Conservation (phyloP, 2,113 vertebrate species). For the Ploceus nigricollis region DNA sequence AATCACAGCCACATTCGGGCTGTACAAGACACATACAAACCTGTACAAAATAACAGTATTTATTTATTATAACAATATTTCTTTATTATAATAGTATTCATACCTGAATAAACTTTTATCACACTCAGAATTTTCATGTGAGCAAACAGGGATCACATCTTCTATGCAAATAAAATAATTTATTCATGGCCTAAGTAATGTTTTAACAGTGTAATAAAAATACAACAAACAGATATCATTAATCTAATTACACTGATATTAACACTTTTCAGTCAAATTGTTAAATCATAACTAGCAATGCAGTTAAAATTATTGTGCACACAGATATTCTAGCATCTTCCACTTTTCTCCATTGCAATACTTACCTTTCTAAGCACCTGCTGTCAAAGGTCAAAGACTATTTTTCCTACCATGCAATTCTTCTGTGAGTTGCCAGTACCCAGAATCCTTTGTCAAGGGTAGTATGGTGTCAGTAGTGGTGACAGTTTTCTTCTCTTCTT, state of each 20-base stretch:
- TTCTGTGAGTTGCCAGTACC: not conserved
- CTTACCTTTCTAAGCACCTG: not conserved
- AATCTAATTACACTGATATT: not conserved
- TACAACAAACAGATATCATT: fast-evolving
- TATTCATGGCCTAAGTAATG: not conserved
- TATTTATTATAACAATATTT: no score
- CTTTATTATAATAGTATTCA: no score
- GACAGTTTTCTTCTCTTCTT: no score
- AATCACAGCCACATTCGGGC: not conserved
- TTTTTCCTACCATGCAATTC: not conserved
- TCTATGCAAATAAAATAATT: not conserved
- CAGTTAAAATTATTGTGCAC: not conserved
- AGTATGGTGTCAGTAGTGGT: not conserved
- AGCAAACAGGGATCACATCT: not conserved
- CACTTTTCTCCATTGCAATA: not conserved
- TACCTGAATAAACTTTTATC: not conserved
- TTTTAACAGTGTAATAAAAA: not conserved
- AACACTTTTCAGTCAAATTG: not conserved
- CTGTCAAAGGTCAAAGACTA: not conserved
- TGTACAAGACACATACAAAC: not conserved
- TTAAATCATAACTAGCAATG: not conserved
- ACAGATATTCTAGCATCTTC: not conserved
- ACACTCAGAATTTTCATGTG: not conserved
- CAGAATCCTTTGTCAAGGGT: not conserved
- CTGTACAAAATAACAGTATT: not conserved